Conservation (phyloP, 1,140 invertebrate species). For the Brachionus paranguensis region DNA sequence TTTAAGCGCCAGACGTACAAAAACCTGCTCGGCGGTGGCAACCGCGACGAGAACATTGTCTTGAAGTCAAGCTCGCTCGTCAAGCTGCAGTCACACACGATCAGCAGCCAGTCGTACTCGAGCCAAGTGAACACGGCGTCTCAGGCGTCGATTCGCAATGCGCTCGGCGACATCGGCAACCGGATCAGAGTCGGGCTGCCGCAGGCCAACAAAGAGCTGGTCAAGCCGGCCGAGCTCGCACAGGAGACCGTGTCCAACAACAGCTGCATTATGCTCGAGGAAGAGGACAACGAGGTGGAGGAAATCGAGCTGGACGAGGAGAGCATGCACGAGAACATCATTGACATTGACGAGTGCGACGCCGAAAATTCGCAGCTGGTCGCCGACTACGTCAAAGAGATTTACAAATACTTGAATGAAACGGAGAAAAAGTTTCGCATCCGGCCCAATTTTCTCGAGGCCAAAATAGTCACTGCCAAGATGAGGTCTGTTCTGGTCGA, state of each 20-base stretch:
- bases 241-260: not conserved
- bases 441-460: conserved; percentile 61
- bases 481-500: conserved; percentile 80
- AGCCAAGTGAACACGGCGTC: not conserved
- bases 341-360: conserved; percentile 71
- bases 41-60: not conserved
- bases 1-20: not conserved
- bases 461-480: conserved; percentile 65
- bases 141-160: conserved; percentile 39
- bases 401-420: conserved; percentile 69
- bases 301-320: conserved; percentile 6
- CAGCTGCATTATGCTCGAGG: conserved; percentile 25
- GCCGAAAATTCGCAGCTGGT: conserved; percentile 69
- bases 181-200: not conserved
- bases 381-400: conserved; percentile 74
- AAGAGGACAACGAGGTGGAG: conserved; percentile 5
- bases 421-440: conserved; percentile 64
- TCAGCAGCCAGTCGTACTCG: not conserved
- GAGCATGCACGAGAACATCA: conserved; percentile 44
- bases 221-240: not conserved
- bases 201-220: not conserved
- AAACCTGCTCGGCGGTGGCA: not conserved
- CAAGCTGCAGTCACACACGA: not conserved
- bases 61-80: not conserved
- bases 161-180: conserved; percentile 51